Conservation (phyloP, 2,797 vertebrate genomes). For the Mormyrus proboscirostris region DNA sequence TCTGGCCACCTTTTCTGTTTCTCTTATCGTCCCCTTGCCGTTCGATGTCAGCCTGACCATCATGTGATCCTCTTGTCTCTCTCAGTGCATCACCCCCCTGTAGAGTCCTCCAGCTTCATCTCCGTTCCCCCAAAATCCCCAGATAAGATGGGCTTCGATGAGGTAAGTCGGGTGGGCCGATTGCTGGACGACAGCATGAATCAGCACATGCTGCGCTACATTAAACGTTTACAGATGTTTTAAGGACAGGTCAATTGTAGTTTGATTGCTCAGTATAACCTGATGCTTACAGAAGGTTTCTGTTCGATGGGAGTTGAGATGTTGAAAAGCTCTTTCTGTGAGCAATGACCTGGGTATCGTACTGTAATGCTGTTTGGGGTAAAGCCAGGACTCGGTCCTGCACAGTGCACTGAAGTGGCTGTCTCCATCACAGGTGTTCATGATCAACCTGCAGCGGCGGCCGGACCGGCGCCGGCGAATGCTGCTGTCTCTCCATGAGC, state of each 20-base stretch:
- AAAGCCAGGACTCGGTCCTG: neutral
- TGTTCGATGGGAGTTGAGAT: neutral
- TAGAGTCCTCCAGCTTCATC: slow-evolving; percentile 78
- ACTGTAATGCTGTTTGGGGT: neutral
- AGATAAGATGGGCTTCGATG: slow-evolving; percentile 95
- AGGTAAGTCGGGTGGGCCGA: slow-evolving; percentile 62
- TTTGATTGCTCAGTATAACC: neutral
- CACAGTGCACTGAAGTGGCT: neutral
- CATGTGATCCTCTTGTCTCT: neutral
- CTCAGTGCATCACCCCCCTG: slow-evolving; percentile 76
- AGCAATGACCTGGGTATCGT: neutral
- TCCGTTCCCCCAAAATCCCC: slow-evolving; percentile 65
- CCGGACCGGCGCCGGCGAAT: slow-evolving; percentile 73
- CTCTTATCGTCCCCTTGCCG: neutral
- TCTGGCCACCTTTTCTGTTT: neutral
- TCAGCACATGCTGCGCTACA: neutral
- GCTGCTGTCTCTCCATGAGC: slow-evolving; percentile 63
- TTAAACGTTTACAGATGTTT: neutral
- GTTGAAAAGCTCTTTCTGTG: neutral
- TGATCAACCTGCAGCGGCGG: slow-evolving; percentile 79
- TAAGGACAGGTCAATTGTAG: neutral
- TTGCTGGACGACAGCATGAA: neutral
- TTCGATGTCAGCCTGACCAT: neutral
- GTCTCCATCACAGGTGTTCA: slow-evolving; percentile 66
- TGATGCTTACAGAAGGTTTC: neutral